Base-by-base conservation (phyloP, 2,888 invertebrate species). In the Argyra leucocephala region DNA sequence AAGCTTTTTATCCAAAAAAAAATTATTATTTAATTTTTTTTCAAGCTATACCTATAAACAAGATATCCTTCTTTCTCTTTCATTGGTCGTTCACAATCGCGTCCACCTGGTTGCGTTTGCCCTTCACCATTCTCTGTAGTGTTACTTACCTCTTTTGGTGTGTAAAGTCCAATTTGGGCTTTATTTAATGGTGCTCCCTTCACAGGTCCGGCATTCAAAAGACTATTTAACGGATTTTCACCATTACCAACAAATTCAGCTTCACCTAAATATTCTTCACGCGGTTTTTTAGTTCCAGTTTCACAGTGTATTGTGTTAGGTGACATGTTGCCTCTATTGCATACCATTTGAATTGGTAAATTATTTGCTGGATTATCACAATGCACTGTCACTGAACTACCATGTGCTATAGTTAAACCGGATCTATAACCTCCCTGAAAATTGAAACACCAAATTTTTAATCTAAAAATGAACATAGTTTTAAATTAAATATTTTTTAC, bases 391-490 rank as follows among this genome's bases (percentile, higher is more conserved):
- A 93, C 90, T 1, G 86, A 86, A 0, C 90, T 88, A 0, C 90
- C 91, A 73, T 92, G 91, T 0, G 89, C 89, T 24, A 93, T 90
- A 0, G 88, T 90, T 6, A 91, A 82, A 0, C 91, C 91, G 1
- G 88, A 84, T 61, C 91, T 81, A 78, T 91, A 92, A 0, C 91
- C 91, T 84, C 86, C 74, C 88, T 84, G 22, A 61, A 18, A 62
- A 48, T 48, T 18, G 2, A 48, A 48, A n/a, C 18, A 31, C 10
- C 10, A 31, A 31, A 22, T 18, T 1, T 23, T n/a, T n/a, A 23
- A 22, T 5, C n/a, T n/a, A n/a, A n/a, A n/a, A n/a, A n/a, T n/a
- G n/a, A 24, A 24, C 12, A 64, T n/a, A 31, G 15, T n/a, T 5
- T 6, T 12, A 63, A 61, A 18, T 15, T 21, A 15, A 63, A n/a